A percentile compares a stretch with the other conserved stretches of the same genome.
Evolutionary conservation across 2,113 vertebrate species (phyloP).

Genomic region (Siniperca chuatsi): DNA sequence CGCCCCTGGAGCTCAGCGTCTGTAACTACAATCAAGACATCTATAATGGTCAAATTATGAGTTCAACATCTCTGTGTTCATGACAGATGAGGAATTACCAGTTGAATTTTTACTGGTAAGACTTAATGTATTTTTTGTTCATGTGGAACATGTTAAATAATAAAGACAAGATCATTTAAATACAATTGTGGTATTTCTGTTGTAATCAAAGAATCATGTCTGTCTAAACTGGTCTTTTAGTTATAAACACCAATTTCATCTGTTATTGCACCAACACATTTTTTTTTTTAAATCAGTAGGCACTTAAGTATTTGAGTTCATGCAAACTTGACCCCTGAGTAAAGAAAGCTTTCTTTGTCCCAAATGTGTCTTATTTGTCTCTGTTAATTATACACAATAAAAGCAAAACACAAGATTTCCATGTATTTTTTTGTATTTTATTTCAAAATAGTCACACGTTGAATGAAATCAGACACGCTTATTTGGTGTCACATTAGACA

Average conservation of each 20-base stretch:
- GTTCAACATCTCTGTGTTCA: background rate
- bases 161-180: constrained; percentile 13
- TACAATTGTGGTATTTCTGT: background rate
- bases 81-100: background rate
- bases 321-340: background rate
- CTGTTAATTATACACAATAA: background rate
- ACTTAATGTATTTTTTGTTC: background rate
- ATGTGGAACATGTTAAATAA: constrained; percentile 24
- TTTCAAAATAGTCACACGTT: background rate
- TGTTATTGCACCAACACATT: background rate
- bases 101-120: background rate
- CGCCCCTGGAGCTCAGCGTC: constrained; percentile 30
- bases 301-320: background rate
- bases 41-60: background rate
- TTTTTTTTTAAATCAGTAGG: background rate
- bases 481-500: background rate
- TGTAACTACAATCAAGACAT: constrained; percentile 31
- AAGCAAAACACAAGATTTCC: background rate
- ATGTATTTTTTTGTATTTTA: background rate
- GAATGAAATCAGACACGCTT: background rate
- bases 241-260: background rate
- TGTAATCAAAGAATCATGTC: background rate
- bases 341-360: background rate
- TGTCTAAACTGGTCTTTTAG: background rate
- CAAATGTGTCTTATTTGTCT: background rate